Base-by-base conservation (phyloP, 2,797 vertebrate genomes). In the Harpia harpyja region DNA sequence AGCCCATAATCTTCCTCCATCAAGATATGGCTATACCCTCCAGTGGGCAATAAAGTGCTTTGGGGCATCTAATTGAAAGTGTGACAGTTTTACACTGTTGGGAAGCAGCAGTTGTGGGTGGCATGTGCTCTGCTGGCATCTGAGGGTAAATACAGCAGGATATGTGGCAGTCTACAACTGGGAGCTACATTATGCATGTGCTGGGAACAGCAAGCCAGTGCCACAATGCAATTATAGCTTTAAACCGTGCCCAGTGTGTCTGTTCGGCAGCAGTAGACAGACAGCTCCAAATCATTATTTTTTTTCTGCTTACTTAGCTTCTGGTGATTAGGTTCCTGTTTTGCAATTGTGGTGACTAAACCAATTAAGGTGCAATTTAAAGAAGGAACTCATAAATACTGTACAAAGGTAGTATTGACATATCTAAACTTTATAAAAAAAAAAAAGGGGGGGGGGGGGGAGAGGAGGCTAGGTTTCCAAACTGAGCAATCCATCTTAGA, bases 301-400 rank as follows among this genome's bases (percentile, higher is more conserved):
- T 96, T 97, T 92, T 91, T 93, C 97, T 67, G 75, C 95, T 97
- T 95, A 96, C 94, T 97, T 93, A 89, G 93, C 94, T 96, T 81
- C 92, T 65, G 81, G 75, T 95, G 96, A 96, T 98, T 97, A 98
- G 94, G 94, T 97, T 97, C 94, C 53, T 96, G 94, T 95, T 96
- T 97, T 97, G 93, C 96, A 97, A 95, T 96, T 95, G 92, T 54
- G 61, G 94, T 97, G 94, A 97, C 92, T 95, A 97, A 97, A 97
- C 94, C 96, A 98, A 98, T 98, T 97, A 98, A 96, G 84, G 94
- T 93, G 93, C 94, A 96, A 89, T 97, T 98, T 97, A 98, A 98
- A 97, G 88, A 97, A 97, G 85, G 94, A 88, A 95, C 94, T 98
- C 96, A 97, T 97, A 97, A 97, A 97, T 97, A 97, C 93, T 97